Evolutionary conservation across 1,140 invertebrate genomes (phyloP).

Genomic region (Holcopasites calliopsidis): DNA sequence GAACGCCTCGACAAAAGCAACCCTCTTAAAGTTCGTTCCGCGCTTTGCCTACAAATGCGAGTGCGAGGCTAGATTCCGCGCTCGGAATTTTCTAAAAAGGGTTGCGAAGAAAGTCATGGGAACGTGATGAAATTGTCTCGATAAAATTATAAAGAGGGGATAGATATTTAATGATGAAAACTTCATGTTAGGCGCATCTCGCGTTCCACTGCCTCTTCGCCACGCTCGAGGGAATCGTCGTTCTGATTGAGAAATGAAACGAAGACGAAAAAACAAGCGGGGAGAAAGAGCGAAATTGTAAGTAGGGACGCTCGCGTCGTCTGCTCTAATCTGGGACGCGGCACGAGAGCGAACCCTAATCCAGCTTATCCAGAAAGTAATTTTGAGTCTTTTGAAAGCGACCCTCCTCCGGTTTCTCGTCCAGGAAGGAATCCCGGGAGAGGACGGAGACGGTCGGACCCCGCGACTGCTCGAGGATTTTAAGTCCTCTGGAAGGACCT

Average conservation of each 20-base stretch:
- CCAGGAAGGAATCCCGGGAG: conserved; percentile 54
- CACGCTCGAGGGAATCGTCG: neutral
- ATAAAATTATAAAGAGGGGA: conserved; percentile 11
- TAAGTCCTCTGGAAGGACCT: conserved; percentile 65
- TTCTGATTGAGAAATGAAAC: conserved; percentile 38
- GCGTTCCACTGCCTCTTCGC: no score
- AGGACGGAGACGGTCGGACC: conserved; percentile 35
- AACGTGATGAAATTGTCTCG: conserved; percentile 4
- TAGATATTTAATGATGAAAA: no score
- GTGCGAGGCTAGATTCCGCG: conserved; percentile 44
- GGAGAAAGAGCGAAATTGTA: conserved; percentile 59
- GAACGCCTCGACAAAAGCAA: conserved; percentile 77
- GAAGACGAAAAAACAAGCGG: conserved; percentile 55
- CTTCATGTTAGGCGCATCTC: no score
- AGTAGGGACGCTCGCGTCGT: conserved; percentile 68
- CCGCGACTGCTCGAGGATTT: conserved; percentile 49
- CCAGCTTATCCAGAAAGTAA: conserved; percentile 81
- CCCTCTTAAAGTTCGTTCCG: conserved; percentile 77
- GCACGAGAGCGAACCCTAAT: conserved; percentile 78
- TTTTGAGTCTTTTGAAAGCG: conserved; percentile 79
- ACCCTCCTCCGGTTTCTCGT: conserved; percentile 40
- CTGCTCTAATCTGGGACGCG: conserved; percentile 76
- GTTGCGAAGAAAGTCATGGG: neutral
- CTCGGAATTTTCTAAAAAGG: conserved; percentile 53
- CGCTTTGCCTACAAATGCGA: conserved; percentile 75